Conservation (phyloP, 1,140 invertebrate genomes). For the Drosophila pseudoananassae region DNA sequence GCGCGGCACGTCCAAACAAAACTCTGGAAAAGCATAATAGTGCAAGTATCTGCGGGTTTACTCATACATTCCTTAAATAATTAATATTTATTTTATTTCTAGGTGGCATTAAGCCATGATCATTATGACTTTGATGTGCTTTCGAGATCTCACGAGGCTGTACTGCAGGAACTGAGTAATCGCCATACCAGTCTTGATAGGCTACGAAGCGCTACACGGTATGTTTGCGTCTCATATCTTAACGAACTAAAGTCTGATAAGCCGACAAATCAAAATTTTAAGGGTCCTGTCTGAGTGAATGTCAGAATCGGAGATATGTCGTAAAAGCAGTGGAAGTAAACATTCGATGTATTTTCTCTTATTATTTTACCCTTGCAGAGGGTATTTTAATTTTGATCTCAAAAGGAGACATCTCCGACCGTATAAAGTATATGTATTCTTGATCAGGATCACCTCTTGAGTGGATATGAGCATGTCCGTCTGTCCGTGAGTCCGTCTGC, state of each 20-base stretch:
- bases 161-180: slow-evolving; percentile 79
- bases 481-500: too few relatives aligned
- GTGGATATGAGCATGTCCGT: too few relatives aligned
- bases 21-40: slow-evolving; percentile 63
- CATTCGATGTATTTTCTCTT: too few relatives aligned
- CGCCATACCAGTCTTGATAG: slow-evolving; percentile 74
- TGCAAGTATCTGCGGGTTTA: slow-evolving; percentile 16
- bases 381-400: too few relatives aligned
- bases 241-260: background rate
- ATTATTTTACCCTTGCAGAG: too few relatives aligned
- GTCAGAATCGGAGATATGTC: too few relatives aligned
- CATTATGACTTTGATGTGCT: slow-evolving; percentile 73
- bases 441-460: too few relatives aligned
- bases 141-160: slow-evolving; percentile 68
- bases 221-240: background rate
- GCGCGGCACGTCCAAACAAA: slow-evolving; percentile 44
- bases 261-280: background rate
- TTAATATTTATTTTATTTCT: background rate
- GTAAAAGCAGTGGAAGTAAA: too few relatives aligned
- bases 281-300: too few relatives aligned
- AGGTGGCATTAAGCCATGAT: slow-evolving; percentile 34
- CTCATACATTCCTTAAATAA: background rate
- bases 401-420: too few relatives aligned
- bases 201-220: slow-evolving; percentile 72
- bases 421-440: too few relatives aligned